These are phyloP conservation scores for Tachypleus tridentatus DNA, from an alignment of 1,140 invertebrate species.

Conservation along the genomic window DNA sequence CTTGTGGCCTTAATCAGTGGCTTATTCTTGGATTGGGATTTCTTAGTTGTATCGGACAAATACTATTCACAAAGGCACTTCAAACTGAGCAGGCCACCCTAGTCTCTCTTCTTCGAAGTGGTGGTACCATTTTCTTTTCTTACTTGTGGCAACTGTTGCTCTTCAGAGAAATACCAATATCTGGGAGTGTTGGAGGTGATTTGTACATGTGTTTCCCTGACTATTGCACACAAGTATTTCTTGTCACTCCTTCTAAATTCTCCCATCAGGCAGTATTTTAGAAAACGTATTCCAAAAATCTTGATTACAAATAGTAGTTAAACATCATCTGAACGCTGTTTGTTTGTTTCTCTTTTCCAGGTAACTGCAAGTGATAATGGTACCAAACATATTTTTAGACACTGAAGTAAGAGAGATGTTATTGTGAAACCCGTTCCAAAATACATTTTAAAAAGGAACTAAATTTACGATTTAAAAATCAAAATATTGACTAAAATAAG, in stretches of 20 bases:
- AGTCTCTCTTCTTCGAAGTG: constrained; percentile 70
- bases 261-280: constrained; percentile 5
- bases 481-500: no score
- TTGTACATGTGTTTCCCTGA: constrained; percentile 55
- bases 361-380: no score
- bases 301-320: no score
- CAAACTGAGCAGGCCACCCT: constrained; percentile 81
- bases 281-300: no score
- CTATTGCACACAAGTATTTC: no score
- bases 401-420: no score
- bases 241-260: constrained; percentile 8
- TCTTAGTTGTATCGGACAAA: constrained; percentile 80
- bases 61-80: constrained; percentile 66
- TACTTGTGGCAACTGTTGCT: constrained; percentile 72
- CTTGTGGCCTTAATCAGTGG: constrained; percentile 59
- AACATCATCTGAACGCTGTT: no score
- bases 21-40: constrained; percentile 66
- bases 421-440: no score
- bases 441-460: no score
- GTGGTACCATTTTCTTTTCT: constrained; percentile 79
- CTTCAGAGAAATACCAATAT: constrained; percentile 66
- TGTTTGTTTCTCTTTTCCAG: no score
- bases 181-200: constrained; percentile 66
- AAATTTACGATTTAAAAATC: no score
- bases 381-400: no score